Base-by-base conservation (phyloP, 2,113 vertebrate species). In the Plotosus lineatus region DNA sequence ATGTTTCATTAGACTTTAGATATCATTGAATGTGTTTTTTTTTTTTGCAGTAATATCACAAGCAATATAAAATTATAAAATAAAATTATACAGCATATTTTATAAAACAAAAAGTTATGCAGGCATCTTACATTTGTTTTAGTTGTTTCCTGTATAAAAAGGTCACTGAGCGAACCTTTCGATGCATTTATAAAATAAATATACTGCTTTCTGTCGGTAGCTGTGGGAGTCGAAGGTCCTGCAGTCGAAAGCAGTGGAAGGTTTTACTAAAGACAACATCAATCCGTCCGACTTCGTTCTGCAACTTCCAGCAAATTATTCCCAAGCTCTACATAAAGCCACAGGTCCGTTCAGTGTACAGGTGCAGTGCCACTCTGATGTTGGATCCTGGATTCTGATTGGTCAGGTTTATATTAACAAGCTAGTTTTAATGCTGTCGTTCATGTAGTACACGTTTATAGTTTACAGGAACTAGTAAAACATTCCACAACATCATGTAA, bases 221-320 rank as follows among this genome's bases (percentile, higher is more conserved):
- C 92, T 96, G 60, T 99, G 98, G 98, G 96, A 98, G 93, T 94
- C 91, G 11, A 99, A 99, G 90, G 90, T 99, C 86, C 86, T 94
- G 80, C 96, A 98, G 90, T 98, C 97, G 6, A 97, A 95, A 92
- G 96, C 96, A 42, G 96, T 94, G 86, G 96, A 99, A 86, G 95
- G 96, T 85, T 95, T 97, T 85, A 94, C 95, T 85, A 94, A 90
- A 82, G 94, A 88, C 31, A 91, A 82, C 17, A 55, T 91, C 50
- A 91, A 85, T 55, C 84, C 92, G 1, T 89, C 95, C 19, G 90
- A 92, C 72, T 93, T 97, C 86, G 91, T 94, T 28, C 87, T 98
- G 78, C 96, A 96, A 82, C 84, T 96, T 73, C 95, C 96, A 0
- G 87, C 88, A 33, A 89, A 44, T 87, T 93, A 95, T 82, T 90